Base-by-base conservation (phyloP, 2,797 vertebrate species). In the Steatocranus sp. region DNA sequence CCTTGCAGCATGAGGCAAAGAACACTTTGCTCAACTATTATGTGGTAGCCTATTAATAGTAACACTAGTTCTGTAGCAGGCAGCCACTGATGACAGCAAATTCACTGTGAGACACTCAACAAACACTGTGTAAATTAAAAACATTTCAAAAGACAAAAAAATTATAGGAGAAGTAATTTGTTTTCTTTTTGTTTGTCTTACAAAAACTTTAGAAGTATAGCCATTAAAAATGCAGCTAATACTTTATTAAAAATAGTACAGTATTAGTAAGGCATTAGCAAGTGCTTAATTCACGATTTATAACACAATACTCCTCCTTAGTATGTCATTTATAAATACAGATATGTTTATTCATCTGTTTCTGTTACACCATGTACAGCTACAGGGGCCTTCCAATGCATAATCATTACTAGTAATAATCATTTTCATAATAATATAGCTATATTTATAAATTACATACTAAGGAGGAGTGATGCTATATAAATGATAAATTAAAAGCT, bases 351-450 rank as follows among this genome's bases (percentile, higher is more conserved):
- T 61, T 61, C 17, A 34, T 2, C 56, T 34, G 56, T n/a, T 61
- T n/a, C 56, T 61, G 30, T 61, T 61, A 12, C 56, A 61, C 56
- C 30, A 61, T 61, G 17, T 18, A 61, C 17, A n/a, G 4, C 56
- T 61, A 12, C 30, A 58, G 56, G 10, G 0, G 17, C 10, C 17
- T 61, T 34, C 17, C 30, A 61, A 34, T 61, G 56, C 1, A 34
- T 61, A 34, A 61, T 61, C 0, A 34, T 0, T 1, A n/a, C 56
- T 61, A 34, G 10, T 12, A 11, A 34, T n/a, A n/a, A 61, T 0
- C 6, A 61, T n/a, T 34, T 34, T 61, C 56, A 61, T 7, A 61
- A 0, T 61, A 61, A 61, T 34, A 61, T 11, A 1, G 54, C 15
- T 32, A 17, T 61, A 61, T n/a, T 12, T 61, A 61, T 34, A 3